A percentile compares a stretch with the other conserved stretches of the same genome.
Evolutionary conservation across 1,140 invertebrate species (phyloP).

Genomic region (Spodoptera litura): DNA sequence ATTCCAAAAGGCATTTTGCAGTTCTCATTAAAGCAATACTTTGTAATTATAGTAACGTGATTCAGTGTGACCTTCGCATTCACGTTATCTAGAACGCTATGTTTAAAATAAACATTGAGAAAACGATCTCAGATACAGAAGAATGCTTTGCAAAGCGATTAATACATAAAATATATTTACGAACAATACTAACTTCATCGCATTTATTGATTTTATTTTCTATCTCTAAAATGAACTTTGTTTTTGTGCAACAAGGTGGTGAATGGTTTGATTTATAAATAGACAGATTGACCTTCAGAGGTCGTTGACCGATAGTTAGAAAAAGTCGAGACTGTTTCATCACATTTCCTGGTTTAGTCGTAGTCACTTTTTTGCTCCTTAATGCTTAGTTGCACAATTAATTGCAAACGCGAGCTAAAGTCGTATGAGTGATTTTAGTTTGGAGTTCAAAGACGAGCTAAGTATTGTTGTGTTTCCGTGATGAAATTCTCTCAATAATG

Average conservation of each 20-base stretch:
- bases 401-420: no score
- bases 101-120: constrained; percentile 35
- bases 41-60: constrained; percentile 8
- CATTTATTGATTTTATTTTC: constrained; percentile 12
- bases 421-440: no score
- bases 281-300: background rate
- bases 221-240: background rate
- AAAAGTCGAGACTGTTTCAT: background rate
- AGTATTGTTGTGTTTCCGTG: no score
- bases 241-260: background rate
- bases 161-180: background rate
- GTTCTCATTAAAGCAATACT: background rate
- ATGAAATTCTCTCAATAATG: no score
- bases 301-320: background rate
- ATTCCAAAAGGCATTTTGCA: constrained; percentile 24
- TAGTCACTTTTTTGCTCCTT: background rate
- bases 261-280: constrained; percentile 6
- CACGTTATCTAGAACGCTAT: background rate
- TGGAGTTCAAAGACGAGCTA: no score
- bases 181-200: background rate
- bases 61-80: background rate
- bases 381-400: no score
- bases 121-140: constrained; percentile 16
- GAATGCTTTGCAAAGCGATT: background rate
- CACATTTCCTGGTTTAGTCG: background rate